Evolutionary conservation across 2,113 vertebrate species (phyloP).

Genomic region (Sclerurus mexicanus): DNA sequence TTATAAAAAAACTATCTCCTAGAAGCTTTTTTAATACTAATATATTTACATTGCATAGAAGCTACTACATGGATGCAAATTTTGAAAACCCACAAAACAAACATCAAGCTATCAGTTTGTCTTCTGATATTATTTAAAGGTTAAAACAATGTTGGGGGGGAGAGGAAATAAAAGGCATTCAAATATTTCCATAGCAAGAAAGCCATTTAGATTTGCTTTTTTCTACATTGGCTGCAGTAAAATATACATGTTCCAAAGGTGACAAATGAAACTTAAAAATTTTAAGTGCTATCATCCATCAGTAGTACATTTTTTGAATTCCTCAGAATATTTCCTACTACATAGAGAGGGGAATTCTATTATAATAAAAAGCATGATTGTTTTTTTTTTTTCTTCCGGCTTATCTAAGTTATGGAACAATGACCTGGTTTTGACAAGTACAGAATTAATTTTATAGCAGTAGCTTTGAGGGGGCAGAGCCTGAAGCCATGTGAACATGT

Average conservation of each 20-base stretch:
- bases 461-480: not conserved
- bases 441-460: not conserved
- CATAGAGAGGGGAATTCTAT: not conserved
- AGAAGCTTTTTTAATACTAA: not conserved
- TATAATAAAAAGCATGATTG: not conserved
- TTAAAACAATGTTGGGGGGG: not conserved
- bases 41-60: not conserved
- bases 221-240: not conserved
- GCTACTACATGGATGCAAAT: not conserved
- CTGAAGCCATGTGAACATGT: not conserved
- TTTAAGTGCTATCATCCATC: not conserved
- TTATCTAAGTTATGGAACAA: not conserved
- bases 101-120: not conserved
- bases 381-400: not conserved
- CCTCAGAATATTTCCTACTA: not conserved
- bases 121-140: not conserved
- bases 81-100: not conserved
- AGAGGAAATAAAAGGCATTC: not conserved
- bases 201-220: not conserved
- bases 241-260: not conserved
- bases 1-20: not conserved
- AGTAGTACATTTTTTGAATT: not conserved
- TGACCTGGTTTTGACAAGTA: not conserved
- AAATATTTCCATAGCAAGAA: not conserved
- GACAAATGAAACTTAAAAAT: not conserved